Evolutionary conservation across 2,888 invertebrate species (phyloP), one percentile per base, ranked within the genome.

Genomic region (Harmothoe impar): DNA sequence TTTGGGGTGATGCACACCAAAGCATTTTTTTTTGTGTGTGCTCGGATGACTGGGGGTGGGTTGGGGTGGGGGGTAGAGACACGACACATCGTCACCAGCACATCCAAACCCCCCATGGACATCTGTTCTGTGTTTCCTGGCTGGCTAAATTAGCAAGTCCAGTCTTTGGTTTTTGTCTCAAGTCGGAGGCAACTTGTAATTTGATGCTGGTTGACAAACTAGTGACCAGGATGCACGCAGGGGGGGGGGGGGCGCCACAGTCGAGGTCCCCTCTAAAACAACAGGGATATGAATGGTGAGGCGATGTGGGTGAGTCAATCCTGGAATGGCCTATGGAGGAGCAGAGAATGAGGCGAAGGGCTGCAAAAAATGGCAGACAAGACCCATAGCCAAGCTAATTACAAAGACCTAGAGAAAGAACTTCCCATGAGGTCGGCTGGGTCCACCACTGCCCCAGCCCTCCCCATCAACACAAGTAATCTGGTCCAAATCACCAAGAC

Each of bases 171-270:
- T 72, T 72, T 72, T 72, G 72, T 51, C 84, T 20, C 78, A 23
- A 84, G 23, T 35, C 17, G 43, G 23, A 43, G 43, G 29, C 7
- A 35, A 20, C 51, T 35, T 84, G 43, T 84, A 84, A 51, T 35
- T 84, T 84, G 84, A 51, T 84, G 84, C 84, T 84, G 23, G 25
- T 72, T 72, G 72, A 72, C 31, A 72, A 72, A 72, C 20, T 25
- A 29, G 72, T 72, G 72, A 72, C 72, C 72, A 72, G 72, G 72
- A 72, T 72, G 72, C 72, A 29, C 0, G 29, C n/a, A 72, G 72
- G 31, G 12, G 72, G 29, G 25, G n/a, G n/a, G n/a, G n/a, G 72
- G 29, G 25, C 20, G 62, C 25, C 72, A 25, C 72, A 15, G 72
- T 72, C 25, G 25, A 7, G 25, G 72, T 72, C 25, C 25, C 72